phyloP scores from a whole-genome alignment of 1,140 invertebrate genomes.

The Brachionus calyciflorus region DNA sequence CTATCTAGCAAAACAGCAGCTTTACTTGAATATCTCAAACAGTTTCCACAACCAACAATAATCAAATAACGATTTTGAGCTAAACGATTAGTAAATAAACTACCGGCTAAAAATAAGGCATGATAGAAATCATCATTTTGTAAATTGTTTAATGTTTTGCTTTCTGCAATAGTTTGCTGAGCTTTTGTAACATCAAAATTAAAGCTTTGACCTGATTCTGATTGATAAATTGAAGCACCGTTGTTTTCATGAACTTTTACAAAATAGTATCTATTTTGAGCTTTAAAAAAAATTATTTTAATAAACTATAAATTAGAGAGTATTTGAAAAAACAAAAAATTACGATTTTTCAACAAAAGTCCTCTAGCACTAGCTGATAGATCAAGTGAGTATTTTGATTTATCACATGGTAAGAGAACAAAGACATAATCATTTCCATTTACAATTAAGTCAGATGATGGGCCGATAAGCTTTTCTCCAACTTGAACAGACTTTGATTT shows the following conservation, averaged over 20 bases:
- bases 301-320: not conserved
- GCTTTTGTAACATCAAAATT: conserved; percentile 32
- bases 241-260: conserved; percentile 21
- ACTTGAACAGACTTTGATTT: conserved; percentile 12
- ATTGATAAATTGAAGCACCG: conserved; percentile 41
- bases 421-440: conserved; percentile 33
- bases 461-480: not conserved
- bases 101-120: conserved; percentile 17
- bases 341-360: not conserved
- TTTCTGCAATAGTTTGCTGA: conserved; percentile 10
- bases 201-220: not conserved
- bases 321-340: not conserved
- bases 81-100: conserved; percentile 27
- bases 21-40: not conserved
- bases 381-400: conserved; percentile 21
- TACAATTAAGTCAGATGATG: not conserved
- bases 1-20: not conserved
- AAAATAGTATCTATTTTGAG: conserved; percentile 31
- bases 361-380: not conserved
- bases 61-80: conserved; percentile 14
- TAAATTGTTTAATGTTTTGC: not conserved
- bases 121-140: conserved; percentile 7
- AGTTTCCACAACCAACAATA: conserved; percentile 45
- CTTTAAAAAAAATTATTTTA: conserved; percentile 27
- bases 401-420: conserved; percentile 41